A percentile compares a stretch with the other conserved stretches of the same genome.
These are phyloP conservation scores for Corynorhinus townsendii DNA, from an alignment of 2,113 vertebrate species.

Conservation along the genomic window DNA sequence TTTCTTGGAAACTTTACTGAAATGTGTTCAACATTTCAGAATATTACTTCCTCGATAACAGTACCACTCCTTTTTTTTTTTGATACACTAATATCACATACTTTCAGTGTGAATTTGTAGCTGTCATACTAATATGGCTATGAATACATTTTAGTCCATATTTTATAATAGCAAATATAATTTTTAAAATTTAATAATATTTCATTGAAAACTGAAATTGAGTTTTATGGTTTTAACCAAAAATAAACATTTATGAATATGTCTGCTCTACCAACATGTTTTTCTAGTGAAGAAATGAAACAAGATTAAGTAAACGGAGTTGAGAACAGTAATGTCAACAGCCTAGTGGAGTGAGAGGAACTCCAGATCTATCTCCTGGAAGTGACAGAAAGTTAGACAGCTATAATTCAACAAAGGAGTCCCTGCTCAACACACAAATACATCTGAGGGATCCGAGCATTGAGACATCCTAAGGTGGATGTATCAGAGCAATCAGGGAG, in stretches of 20 bases:
- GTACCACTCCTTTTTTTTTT: not conserved
- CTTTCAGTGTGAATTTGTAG: not conserved
- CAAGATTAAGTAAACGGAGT: not conserved
- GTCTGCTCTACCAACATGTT: not conserved
- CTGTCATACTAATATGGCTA: not conserved
- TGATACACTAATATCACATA: not conserved
- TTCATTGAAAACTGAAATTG: not conserved
- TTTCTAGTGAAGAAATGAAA: not conserved
- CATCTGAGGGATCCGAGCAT: not conserved
- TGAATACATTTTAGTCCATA: not conserved
- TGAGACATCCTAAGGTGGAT: not conserved
- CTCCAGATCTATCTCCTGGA: not conserved
- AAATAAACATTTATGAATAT: not conserved
- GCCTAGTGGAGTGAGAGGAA: not conserved
- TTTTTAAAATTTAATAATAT: not conserved
- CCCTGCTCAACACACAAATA: not conserved
- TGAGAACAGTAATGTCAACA: not conserved
- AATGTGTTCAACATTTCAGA: not conserved
- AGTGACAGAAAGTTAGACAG: not conserved
- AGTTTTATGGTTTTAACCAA: not conserved
- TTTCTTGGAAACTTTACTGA: not conserved
- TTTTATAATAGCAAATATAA: not conserved
- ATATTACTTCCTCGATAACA: not conserved
- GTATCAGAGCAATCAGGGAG: not conserved
- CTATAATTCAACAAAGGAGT: not conserved